Conservation (phyloP, 2,113 vertebrate species). For the Chunga burmeisteri region DNA sequence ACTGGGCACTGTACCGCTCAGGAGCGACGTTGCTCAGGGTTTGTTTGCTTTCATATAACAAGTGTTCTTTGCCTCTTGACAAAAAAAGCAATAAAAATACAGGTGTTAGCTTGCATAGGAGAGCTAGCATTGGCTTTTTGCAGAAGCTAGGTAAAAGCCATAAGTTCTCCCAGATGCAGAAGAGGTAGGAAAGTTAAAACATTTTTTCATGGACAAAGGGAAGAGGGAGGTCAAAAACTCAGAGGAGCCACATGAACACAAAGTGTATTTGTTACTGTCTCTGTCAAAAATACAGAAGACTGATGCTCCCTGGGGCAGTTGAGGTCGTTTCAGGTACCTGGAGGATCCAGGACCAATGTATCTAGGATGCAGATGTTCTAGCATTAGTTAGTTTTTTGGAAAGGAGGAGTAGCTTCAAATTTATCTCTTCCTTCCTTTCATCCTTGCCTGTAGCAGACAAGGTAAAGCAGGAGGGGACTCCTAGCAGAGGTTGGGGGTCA, state of each 20-base stretch:
- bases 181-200: background rate
- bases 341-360: background rate
- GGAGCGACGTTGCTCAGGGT: background rate
- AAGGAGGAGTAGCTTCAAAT: background rate
- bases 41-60: background rate
- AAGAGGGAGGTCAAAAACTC: background rate
- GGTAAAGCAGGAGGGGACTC: background rate
- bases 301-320: fast-evolving
- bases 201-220: background rate
- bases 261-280: background rate
- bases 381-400: background rate
- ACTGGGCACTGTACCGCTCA: background rate
- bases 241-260: background rate
- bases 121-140: background rate
- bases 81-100: background rate
- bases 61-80: background rate
- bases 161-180: background rate
- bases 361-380: background rate
- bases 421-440: background rate
- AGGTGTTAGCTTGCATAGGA: background rate
- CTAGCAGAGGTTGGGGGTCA: background rate
- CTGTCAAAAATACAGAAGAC: background rate
- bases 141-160: background rate
- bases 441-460: background rate
- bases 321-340: background rate